Evolutionary conservation across 1,140 invertebrate genomes (phyloP), one percentile per base, ranked within the genome.

Genomic region (Leptoteleia sp.): DNA sequence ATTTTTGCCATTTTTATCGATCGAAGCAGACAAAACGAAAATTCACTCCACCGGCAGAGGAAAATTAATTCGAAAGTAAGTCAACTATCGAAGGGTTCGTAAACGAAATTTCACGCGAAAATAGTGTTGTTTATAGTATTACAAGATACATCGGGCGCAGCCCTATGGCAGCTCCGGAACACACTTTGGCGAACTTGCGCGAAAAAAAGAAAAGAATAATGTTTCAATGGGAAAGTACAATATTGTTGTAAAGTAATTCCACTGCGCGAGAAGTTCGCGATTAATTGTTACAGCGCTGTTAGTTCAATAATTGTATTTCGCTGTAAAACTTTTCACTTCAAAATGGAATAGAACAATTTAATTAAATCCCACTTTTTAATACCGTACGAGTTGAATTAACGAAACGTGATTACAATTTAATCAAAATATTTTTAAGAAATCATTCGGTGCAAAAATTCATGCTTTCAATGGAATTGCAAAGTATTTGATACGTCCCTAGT

Each of bases 211-310:
- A n/a, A 61, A 48, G 31, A 72, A 55, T 57, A 57, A 31, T 33
- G 29, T 48, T 73, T 64, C 19, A 38, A 64, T 48, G 42, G 6
- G n/a, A 52, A 55, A 55, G 4, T 55, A 33, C 55, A 62, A 72
- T 64, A 62, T 72, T 55, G 48, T 55, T 62, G 47, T 17, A 64
- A 64, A 54, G 48, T 55, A 33, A 55, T 62, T 72, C 48, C 40
- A 22, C 13, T 38, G 6, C n/a, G 47, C 22, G n/a, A 55, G 8
- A 55, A 72, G 37, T 57, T 65, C 1, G 12, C 22, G n/a, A 64
- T 64, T 57, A 73, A 73, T 73, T 73, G n/a, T 42, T 57, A 27
- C 35, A 73, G 57, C 42, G 11, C 9, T 42, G 50, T 64, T 65
- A 73, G 33, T 25, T 29, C 37, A 17, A 31, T 55, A 40, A 72